Evolutionary conservation across 2,113 vertebrate species (phyloP).

Genomic region (Hyla sarda): DNA sequence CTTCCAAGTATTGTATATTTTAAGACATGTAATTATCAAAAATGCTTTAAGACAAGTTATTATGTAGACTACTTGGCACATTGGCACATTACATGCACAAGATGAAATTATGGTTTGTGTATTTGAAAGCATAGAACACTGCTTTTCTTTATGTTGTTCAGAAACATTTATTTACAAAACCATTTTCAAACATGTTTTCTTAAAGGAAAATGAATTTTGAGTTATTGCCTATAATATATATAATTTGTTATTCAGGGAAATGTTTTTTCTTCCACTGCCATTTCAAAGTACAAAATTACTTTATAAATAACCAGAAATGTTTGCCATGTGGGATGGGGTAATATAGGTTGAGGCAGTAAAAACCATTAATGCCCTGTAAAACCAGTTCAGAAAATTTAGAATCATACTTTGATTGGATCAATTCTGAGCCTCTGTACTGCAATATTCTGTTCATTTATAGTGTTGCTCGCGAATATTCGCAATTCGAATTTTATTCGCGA

Average conservation of each 20-base stretch:
- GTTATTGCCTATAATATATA: not conserved
- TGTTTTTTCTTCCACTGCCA: not conserved
- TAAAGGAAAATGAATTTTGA: slow-evolving; percentile 35
- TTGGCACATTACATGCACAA: not conserved
- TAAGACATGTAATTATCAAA: slow-evolving; percentile 11
- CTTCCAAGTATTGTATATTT: not conserved
- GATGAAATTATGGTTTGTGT: not conserved
- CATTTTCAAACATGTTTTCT: not conserved
- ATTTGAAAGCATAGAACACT: not conserved
- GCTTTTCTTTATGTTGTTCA: not conserved
- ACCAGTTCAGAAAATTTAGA: not conserved
- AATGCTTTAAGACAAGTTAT: not conserved
- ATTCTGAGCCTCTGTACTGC: too few species aligned
- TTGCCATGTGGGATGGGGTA: not conserved
- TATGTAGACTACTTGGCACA: not conserved
- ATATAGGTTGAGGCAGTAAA: not conserved
- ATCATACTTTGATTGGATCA: not conserved
- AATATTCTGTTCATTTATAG: too few species aligned
- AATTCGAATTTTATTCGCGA: too few species aligned
- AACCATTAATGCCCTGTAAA: not conserved
- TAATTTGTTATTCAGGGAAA: not conserved
- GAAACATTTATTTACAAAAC: slow-evolving; percentile 16
- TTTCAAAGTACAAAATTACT: slow-evolving; percentile 1
- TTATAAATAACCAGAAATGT: not conserved
- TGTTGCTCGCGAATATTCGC: too few species aligned